Conservation (phyloP, 2,797 vertebrate species). For the Pangasius mekongensis region DNA sequence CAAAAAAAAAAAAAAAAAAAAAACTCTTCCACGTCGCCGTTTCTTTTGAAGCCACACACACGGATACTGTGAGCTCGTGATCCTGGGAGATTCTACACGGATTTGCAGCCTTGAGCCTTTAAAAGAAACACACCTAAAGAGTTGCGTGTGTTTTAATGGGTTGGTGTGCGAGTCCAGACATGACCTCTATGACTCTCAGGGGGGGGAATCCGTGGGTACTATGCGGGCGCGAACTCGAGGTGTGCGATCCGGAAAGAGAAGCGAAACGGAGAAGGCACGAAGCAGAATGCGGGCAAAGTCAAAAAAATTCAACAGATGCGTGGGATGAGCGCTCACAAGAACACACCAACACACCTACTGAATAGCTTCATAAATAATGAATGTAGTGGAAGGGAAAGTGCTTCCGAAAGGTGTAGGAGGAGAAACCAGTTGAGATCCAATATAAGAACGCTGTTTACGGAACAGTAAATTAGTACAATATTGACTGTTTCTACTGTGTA, state of each 20-base stretch:
- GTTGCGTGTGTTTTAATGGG: constrained; percentile 10
- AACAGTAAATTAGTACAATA: not conserved
- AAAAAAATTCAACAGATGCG: not conserved
- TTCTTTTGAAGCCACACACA: not conserved
- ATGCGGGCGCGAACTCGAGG: not conserved
- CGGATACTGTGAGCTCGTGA: not conserved
- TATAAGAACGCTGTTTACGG: not conserved
- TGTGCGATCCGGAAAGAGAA: constrained; percentile 7
- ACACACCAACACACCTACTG: not conserved
- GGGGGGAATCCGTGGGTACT: not conserved
- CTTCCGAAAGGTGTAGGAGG: not conserved
- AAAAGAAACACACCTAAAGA: not conserved
- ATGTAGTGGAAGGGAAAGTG: not conserved
- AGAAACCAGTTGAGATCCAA: not conserved
- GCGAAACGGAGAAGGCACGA: not conserved
- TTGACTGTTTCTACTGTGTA: not conserved
- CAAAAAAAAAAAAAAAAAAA: not conserved
- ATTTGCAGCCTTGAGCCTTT: not conserved
- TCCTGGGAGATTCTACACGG: not conserved
- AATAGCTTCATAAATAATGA: not conserved
- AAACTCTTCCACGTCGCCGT: not conserved
- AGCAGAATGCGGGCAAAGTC: not conserved
- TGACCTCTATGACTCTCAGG: not conserved
- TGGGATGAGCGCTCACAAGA: not conserved
- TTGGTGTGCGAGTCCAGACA: constrained; percentile 8